phyloP scores from a whole-genome alignment of 2,888 invertebrate species.

The Lasius platythorax region DNA sequence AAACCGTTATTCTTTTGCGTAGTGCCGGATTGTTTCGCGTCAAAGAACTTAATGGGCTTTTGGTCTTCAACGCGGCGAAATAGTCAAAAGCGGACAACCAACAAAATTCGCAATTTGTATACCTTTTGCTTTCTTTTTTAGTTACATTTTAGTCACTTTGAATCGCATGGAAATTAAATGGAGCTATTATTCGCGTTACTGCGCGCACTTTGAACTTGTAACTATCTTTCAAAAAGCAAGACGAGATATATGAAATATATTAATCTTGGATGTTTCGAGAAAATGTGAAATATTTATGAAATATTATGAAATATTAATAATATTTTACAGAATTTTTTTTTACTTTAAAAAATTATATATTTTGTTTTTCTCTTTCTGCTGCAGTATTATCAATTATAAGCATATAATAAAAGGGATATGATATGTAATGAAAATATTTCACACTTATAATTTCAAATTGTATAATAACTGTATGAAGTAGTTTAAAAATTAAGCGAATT shows the following conservation, averaged over 20 bases:
- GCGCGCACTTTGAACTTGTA: conserved; percentile 55
- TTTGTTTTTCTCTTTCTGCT: conserved; percentile 13
- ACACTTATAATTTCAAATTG: background rate
- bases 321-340: background rate
- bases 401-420: background rate
- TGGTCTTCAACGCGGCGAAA: conserved; percentile 46
- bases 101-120: conserved; percentile 57
- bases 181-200: conserved; percentile 45
- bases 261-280: conserved; percentile 9
- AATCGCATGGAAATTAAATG: conserved; percentile 64
- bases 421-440: background rate
- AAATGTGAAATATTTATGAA: background rate
- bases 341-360: background rate
- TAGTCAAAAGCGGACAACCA: conserved; percentile 47
- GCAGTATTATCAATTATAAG: background rate
- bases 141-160: conserved; percentile 58
- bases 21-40: conserved; percentile 41
- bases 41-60: conserved; percentile 42
- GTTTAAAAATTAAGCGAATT: background rate
- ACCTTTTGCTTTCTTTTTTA: conserved; percentile 61
- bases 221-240: conserved; percentile 32
- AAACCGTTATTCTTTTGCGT: conserved; percentile 38
- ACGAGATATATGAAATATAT: conserved; percentile 7
- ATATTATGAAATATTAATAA: too few relatives aligned
- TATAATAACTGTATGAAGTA: background rate